A percentile compares a stretch with the other conserved stretches of the same genome.
These are phyloP conservation scores for Psylliodes chrysocephalus DNA, from an alignment of 2,888 invertebrate species.

Conservation along the genomic window DNA sequence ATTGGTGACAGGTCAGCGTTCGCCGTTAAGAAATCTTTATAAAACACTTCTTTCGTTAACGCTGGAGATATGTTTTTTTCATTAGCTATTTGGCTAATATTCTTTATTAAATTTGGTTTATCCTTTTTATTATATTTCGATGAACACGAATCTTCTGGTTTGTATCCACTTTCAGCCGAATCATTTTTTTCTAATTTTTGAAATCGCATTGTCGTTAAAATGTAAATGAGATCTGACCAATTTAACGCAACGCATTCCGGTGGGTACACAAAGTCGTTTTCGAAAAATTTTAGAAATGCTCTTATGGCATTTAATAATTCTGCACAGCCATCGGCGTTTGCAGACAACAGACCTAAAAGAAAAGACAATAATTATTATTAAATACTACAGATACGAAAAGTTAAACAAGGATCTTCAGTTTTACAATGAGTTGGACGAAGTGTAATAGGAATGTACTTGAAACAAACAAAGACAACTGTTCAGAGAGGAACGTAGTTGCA, in stretches of 20 bases:
- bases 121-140: not conserved
- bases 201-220: slow-evolving; percentile 33
- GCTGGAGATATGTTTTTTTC: not conserved
- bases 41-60: too few relatives aligned
- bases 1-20: not conserved
- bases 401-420: too few relatives aligned
- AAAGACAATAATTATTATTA: not conserved
- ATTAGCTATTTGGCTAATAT: not conserved
- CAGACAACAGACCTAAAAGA: slow-evolving; percentile 31
- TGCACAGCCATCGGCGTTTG: slow-evolving; percentile 24
- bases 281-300: slow-evolving; percentile 30
- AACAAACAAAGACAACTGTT: too few relatives aligned
- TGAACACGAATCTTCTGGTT: too few relatives aligned
- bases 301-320: slow-evolving; percentile 30
- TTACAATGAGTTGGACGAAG: too few relatives aligned
- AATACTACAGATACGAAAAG: too few relatives aligned
- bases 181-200: slow-evolving; percentile 11
- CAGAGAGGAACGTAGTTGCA: too few relatives aligned
- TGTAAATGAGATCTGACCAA: slow-evolving; percentile 27
- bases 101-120: too few relatives aligned
- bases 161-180: not conserved
- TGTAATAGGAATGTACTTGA: too few relatives aligned
- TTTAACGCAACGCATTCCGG: slow-evolving; percentile 3
- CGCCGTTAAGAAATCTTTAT: not conserved
- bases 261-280: slow-evolving; percentile 32